Conservation (phyloP, 2,797 vertebrate species). For the Sciurus vulgaris region DNA sequence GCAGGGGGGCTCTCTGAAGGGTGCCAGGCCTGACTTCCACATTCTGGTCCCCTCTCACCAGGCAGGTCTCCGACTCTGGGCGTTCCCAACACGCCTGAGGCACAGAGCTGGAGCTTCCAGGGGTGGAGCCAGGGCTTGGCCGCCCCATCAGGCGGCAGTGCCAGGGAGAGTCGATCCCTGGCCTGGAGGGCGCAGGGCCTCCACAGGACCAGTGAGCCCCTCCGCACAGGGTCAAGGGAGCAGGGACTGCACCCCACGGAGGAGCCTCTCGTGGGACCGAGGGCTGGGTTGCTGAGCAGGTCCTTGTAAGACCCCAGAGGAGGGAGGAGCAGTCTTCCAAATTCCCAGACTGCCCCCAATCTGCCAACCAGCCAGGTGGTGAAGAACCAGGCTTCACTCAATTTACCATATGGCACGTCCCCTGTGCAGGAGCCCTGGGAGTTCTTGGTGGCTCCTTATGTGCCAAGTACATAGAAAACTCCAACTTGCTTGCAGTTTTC, state of each 20-base stretch:
- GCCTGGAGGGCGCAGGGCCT: neutral
- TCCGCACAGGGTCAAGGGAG: neutral
- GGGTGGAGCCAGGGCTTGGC: too few species aligned
- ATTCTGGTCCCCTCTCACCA: neutral
- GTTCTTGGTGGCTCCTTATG: fast-evolving
- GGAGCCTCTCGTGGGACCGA: neutral
- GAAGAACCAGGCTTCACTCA: neutral
- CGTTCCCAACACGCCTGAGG: fast-evolving
- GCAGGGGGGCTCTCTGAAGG: neutral
- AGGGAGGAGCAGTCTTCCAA: neutral
- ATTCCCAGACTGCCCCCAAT: neutral
- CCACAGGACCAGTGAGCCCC: neutral
- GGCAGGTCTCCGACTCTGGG: neutral
- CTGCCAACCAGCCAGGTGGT: neutral
- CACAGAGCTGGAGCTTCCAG: neutral
- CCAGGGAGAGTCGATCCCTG: neutral
- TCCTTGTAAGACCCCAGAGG: neutral
- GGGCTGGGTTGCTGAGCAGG: neutral
- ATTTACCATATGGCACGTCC: neutral
- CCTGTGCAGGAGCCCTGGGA: neutral
- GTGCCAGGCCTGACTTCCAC: neutral
- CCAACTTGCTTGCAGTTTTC: neutral
- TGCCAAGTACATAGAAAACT: neutral
- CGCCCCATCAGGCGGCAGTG: neutral
- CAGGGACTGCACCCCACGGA: neutral